A percentile compares a stretch with the other conserved stretches of the same genome.
Conservation (phyloP, 2,113 vertebrate genomes). For the Aspiorhynchus laticeps region DNA sequence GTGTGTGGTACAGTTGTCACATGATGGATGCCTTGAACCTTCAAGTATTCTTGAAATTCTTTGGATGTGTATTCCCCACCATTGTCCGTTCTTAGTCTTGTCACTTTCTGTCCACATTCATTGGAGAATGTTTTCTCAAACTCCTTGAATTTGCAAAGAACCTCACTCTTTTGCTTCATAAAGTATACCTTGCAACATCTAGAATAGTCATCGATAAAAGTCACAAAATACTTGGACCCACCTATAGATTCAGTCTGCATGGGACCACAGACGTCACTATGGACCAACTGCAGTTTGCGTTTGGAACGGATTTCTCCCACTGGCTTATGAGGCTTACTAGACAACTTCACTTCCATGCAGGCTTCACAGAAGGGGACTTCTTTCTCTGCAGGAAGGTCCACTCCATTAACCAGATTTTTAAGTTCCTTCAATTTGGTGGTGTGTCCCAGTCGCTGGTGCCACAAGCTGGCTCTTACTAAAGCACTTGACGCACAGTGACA, state of each 20-base stretch:
- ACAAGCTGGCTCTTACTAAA: slow-evolving; percentile 39
- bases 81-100: slow-evolving; percentile 47
- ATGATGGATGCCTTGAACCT: slow-evolving; percentile 46
- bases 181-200: slow-evolving; percentile 21
- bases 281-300: slow-evolving; percentile 23
- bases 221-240: background rate
- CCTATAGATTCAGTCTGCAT: slow-evolving; percentile 8
- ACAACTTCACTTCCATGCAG: slow-evolving; percentile 35
- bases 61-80: slow-evolving; percentile 38
- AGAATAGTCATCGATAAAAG: slow-evolving; percentile 36
- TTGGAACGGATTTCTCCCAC: slow-evolving; percentile 22
- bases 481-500: slow-evolving; percentile 20
- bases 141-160: slow-evolving; percentile 15
- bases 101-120: slow-evolving; percentile 1
- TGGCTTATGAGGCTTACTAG: slow-evolving; percentile 29
- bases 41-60: slow-evolving; percentile 45
- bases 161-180: background rate
- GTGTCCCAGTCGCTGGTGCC: slow-evolving; percentile 39
- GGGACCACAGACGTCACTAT: slow-evolving; percentile 43
- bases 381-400: slow-evolving; percentile 16
- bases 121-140: slow-evolving; percentile 28
- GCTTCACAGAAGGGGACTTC: slow-evolving; percentile 45
- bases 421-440: slow-evolving; percentile 24
- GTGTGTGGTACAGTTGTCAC: slow-evolving; percentile 17
- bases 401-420: background rate